Evolutionary conservation across 2,888 invertebrate genomes (phyloP).

Genomic region (Chrysopilus asiliformis): DNA sequence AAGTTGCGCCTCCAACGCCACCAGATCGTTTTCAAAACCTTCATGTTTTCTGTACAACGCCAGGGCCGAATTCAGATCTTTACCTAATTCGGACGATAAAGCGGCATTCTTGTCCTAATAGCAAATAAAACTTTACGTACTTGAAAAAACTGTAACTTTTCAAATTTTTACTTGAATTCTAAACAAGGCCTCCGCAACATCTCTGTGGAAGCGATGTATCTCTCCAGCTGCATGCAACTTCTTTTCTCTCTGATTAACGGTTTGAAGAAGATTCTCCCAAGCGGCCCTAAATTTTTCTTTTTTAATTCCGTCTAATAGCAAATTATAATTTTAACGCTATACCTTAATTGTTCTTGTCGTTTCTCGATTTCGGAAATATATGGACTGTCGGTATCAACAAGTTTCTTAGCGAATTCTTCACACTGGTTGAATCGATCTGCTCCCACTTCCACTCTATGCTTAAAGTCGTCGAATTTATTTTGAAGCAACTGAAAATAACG

Average conservation of each 20-base stretch:
- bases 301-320: neutral
- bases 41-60: conserved; percentile 77
- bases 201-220: conserved; percentile 94
- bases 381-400: conserved; percentile 72
- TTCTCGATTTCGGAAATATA: conserved; percentile 75
- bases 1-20: conserved; percentile 81
- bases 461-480: conserved; percentile 86
- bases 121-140: neutral
- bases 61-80: conserved; percentile 76
- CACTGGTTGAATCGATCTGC: conserved; percentile 83
- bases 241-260: conserved; percentile 74
- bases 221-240: conserved; percentile 89
- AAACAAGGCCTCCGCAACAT: conserved; percentile 80
- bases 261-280: conserved; percentile 80
- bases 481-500: conserved; percentile 50
- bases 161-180: conserved; percentile 50
- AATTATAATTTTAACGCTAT: conserved; percentile 22
- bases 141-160: conserved; percentile 4
- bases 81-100: conserved; percentile 63
- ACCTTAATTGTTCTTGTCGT: conserved; percentile 79
- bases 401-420: conserved; percentile 76
- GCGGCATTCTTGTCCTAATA: conserved; percentile 69
- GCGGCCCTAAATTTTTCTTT: conserved; percentile 42
- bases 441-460: conserved; percentile 79
- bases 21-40: conserved; percentile 84